phyloP scores from a whole-genome alignment of 1,140 invertebrate genomes.

The Ptiloglossa arizonensis region DNA sequence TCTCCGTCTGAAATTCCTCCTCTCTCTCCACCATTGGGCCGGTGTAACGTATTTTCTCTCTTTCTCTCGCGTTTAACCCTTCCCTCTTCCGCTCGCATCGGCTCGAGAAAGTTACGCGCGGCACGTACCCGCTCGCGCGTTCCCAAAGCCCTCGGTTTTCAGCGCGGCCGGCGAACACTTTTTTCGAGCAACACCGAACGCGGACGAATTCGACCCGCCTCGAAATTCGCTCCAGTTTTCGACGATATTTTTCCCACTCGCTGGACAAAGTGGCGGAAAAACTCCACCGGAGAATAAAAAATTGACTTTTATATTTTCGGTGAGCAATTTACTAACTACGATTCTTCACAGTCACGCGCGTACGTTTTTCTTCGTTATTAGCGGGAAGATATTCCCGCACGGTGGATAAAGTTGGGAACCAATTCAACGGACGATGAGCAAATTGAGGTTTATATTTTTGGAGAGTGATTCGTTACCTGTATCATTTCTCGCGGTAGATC shows the following conservation, averaged over 20 bases:
- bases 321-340: no score
- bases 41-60: not conserved
- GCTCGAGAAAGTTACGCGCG: constrained; percentile 30
- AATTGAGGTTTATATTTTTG: no score
- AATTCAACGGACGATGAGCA: no score
- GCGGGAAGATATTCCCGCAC: no score
- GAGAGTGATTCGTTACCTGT: no score
- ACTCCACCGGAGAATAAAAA: not conserved
- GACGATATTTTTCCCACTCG: not conserved
- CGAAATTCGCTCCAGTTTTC: not conserved
- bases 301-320: no score
- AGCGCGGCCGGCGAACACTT: constrained; percentile 12
- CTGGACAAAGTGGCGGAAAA: no score
- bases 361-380: no score
- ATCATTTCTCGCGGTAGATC: no score
- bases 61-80: not conserved
- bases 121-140: constrained; percentile 6
- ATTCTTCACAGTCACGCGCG: no score
- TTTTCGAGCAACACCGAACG: not conserved
- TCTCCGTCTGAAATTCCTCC: constrained; percentile 27
- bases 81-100: not conserved
- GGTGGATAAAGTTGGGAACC: no score
- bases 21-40: not conserved
- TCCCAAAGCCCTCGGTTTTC: constrained; percentile 17
- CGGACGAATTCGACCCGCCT: constrained; percentile 1